phyloP scores from a whole-genome alignment of 1,140 invertebrate species.

The Anastrepha ludens region DNA sequence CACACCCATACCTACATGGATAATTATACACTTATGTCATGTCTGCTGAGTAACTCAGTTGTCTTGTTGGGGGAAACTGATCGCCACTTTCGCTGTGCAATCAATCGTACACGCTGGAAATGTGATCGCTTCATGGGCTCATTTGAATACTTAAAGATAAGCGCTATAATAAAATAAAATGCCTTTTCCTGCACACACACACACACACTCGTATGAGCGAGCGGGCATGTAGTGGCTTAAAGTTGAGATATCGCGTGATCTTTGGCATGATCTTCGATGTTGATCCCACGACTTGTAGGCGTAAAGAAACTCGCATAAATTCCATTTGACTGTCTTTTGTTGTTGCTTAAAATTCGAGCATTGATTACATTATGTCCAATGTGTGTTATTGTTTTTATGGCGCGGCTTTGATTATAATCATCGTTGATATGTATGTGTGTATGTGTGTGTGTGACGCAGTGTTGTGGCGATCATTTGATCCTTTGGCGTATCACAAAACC shows the following conservation, averaged over 20 bases:
- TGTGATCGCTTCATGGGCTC: slow-evolving; percentile 26
- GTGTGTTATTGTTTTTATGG: not conserved
- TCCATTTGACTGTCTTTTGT: not conserved
- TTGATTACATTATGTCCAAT: slow-evolving; percentile 19
- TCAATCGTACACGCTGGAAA: slow-evolving; percentile 23
- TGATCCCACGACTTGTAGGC: slow-evolving; percentile 43
- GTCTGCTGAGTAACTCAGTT: not conserved
- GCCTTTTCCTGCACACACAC: not conserved
- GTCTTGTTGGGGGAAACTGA: not conserved
- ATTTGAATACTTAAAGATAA: slow-evolving; percentile 48
- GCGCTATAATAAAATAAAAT: slow-evolving; percentile 30
- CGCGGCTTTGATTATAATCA: not conserved
- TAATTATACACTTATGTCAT: no score
- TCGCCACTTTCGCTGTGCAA: slow-evolving; percentile 22
- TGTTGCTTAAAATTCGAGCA: not conserved
- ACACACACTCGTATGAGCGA: not conserved
- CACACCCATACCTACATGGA: no score
- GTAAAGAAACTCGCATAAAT: slow-evolving; percentile 22
- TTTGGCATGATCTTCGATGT: not conserved
- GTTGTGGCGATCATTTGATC: slow-evolving; percentile 40
- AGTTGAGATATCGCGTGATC: slow-evolving; percentile 9
- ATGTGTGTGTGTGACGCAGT: not conserved
- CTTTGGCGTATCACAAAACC: slow-evolving; percentile 14
- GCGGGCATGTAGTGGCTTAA: not conserved
- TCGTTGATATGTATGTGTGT: not conserved